Conservation (phyloP, 2,113 vertebrate species). For the Stomatorhinus ivindoensis region DNA sequence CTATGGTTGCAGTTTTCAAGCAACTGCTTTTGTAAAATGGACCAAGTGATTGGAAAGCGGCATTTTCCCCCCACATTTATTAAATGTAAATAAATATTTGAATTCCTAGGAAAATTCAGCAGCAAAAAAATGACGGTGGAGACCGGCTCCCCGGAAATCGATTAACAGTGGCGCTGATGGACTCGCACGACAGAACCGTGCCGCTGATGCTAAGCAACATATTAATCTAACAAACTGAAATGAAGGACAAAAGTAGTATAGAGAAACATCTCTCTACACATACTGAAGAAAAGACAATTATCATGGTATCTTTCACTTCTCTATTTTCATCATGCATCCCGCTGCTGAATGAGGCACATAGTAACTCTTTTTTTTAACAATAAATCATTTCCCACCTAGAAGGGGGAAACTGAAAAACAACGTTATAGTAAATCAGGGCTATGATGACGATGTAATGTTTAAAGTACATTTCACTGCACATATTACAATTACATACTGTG, state of each 20-base stretch:
- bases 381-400: not conserved
- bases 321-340: not conserved
- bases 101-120: not conserved
- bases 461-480: not conserved
- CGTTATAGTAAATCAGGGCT: not conserved
- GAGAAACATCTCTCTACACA: not conserved
- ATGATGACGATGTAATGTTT: not conserved
- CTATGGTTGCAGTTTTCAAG: not conserved
- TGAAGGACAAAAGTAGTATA: not conserved
- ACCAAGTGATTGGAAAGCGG: not conserved
- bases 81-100: too few species aligned
- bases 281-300: slow-evolving; percentile 5
- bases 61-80: not conserved
- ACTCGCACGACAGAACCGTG: not conserved
- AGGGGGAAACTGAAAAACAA: not conserved
- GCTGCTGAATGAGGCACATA: not conserved
- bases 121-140: not conserved
- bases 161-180: not conserved
- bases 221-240: not conserved
- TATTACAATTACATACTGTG: not conserved
- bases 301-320: slow-evolving; percentile 19
- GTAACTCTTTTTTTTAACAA: not conserved
- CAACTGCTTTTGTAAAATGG: not conserved
- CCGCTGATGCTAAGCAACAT: not conserved
- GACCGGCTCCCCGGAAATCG: not conserved